Evolutionary conservation across 1,140 invertebrate species (phyloP).

Genomic region (Drosophila neocordata): DNA sequence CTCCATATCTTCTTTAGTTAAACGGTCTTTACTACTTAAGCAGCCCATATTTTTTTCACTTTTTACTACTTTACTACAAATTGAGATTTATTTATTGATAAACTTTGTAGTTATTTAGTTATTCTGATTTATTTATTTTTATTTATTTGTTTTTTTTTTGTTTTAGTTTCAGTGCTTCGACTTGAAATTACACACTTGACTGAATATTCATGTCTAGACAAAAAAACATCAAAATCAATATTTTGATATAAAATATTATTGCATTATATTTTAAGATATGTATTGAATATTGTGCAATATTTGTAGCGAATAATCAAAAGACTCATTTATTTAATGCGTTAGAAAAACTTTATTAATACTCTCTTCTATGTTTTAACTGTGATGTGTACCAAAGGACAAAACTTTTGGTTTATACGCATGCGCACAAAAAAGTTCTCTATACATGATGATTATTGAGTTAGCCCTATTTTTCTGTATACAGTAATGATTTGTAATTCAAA

Average conservation of each 20-base stretch:
- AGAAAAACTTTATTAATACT: constrained; percentile 64
- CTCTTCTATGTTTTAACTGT: constrained; percentile 67
- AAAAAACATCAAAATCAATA: constrained; percentile 59
- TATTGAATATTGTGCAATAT: constrained; percentile 58
- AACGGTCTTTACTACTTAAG: constrained; percentile 96
- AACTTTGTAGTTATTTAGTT: constrained; percentile 57
- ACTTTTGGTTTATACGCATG: constrained; percentile 62
- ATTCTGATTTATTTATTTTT: constrained; percentile 39
- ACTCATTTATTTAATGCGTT: constrained; percentile 53
- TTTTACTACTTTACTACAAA: constrained; percentile 19
- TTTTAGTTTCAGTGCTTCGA: constrained; percentile 41
- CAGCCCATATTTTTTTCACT: constrained; percentile 89
- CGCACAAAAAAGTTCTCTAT: constrained; percentile 74
- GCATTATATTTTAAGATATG: constrained; percentile 70
- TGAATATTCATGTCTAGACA: constrained; percentile 48
- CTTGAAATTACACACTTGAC: constrained; percentile 54
- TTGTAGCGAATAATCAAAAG: constrained; percentile 44
- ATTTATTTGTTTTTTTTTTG: constrained; percentile 37
- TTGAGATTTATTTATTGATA: constrained; percentile 16
- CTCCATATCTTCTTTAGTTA: constrained; percentile 98
- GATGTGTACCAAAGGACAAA: constrained; percentile 71
- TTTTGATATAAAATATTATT: constrained; percentile 54
- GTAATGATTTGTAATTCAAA: constrained; percentile 52
- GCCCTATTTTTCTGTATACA: constrained; percentile 76
- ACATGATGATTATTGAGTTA: constrained; percentile 76